These are phyloP conservation scores for Cladorhizidae sp. DNA, from an alignment of 37 sponge, comb jelly and placozoan genomes.

Conservation along the genomic window DNA sequence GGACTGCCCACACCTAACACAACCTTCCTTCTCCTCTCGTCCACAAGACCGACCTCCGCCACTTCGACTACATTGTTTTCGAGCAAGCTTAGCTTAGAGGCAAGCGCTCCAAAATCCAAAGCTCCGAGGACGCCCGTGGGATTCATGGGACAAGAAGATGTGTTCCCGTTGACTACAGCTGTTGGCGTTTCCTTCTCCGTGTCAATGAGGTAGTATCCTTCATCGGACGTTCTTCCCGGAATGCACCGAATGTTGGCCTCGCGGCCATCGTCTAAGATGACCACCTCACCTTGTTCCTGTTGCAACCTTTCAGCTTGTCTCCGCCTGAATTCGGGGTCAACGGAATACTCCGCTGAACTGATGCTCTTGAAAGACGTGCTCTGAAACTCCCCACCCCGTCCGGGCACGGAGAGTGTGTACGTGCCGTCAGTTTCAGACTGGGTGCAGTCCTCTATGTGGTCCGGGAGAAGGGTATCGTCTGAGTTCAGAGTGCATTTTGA, in stretches of 20 bases:
- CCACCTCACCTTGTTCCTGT: background rate
- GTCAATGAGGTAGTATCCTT: conserved; percentile 42
- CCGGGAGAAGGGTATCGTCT: background rate
- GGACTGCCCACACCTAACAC: background rate
- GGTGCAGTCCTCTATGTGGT: too few relatives aligned
- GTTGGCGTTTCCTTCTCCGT: background rate
- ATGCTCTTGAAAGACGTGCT: background rate
- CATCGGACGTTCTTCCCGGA: conserved; percentile 26
- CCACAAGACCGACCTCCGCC: background rate
- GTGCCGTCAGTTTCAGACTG: background rate
- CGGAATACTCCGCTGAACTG: conserved; percentile 24
- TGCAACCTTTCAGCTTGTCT: background rate
- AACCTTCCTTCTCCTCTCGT: too few relatives aligned
- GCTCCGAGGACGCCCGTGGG: background rate
- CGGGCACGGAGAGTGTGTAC: too few relatives aligned
- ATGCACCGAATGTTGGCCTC: background rate
- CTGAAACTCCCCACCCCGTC: background rate
- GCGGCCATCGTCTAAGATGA: background rate
- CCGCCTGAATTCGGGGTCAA: conserved; percentile 24
- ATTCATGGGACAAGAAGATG: conserved; percentile 38
- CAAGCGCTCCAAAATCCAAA: conserved; percentile 55
- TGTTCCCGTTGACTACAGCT: background rate
- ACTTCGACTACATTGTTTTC: conserved; percentile 7
- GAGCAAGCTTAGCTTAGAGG: conserved; percentile 47
- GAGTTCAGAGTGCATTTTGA: background rate